Evolutionary conservation across 2,113 vertebrate species (phyloP).

Genomic region (Acrocephalus arundinaceus): DNA sequence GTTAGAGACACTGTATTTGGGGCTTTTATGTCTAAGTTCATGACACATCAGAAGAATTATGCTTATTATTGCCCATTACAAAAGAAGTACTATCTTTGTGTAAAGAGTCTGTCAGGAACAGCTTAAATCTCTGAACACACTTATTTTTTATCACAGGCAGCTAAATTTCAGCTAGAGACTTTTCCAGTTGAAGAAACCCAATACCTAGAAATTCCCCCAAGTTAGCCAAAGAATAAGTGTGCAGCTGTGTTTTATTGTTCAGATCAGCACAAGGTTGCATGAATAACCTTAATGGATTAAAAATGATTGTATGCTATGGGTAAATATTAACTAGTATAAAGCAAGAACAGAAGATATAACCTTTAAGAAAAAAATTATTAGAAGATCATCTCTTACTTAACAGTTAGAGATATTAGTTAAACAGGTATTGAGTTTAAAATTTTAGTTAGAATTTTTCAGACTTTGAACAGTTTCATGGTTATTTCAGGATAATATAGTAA

Average conservation of each 20-base stretch:
- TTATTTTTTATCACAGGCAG: background rate
- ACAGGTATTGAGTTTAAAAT: background rate
- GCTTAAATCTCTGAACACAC: background rate
- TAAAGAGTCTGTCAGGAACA: background rate
- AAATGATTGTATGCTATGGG: background rate
- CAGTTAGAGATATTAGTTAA: background rate
- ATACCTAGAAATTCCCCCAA: background rate
- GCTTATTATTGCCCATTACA: constrained; percentile 33
- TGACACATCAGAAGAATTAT: constrained; percentile 19
- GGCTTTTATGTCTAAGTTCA: constrained; percentile 29
- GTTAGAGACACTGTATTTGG: background rate
- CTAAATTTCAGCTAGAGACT: background rate
- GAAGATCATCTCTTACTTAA: background rate
- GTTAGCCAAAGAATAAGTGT: background rate
- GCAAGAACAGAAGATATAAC: background rate
- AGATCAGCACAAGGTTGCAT: background rate
- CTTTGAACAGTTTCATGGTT: background rate
- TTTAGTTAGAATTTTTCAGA: background rate
- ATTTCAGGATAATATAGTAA: background rate
- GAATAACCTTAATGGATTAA: background rate
- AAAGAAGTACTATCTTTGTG: background rate
- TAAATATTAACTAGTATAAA: background rate
- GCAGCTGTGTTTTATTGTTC: background rate
- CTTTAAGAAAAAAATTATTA: background rate
- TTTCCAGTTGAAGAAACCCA: background rate